Conservation (phyloP, 2,888 invertebrate genomes). For the Stomorhina lunata region DNA sequence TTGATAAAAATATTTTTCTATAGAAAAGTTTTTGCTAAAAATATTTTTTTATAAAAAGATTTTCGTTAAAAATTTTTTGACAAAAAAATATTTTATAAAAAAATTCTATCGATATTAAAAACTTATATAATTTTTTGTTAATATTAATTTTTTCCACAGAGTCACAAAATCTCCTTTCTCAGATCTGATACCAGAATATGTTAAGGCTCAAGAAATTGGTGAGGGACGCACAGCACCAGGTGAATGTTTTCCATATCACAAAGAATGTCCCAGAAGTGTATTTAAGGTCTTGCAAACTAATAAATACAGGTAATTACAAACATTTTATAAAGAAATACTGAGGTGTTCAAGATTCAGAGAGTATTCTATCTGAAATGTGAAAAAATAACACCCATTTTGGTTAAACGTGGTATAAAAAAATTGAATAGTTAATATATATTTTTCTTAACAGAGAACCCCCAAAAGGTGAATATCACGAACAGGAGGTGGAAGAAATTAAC, state of each 20-base stretch:
- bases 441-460: constrained; percentile 56
- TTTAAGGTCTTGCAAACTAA: constrained; percentile 80
- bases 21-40: not conserved
- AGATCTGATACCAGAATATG: constrained; percentile 86
- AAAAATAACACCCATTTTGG: too few relatives aligned
- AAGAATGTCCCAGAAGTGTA: constrained; percentile 90
- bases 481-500: constrained; percentile 71
- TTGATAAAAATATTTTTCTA: too few relatives aligned
- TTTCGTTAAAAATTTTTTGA: too few relatives aligned
- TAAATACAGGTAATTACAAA: constrained; percentile 73
- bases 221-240: constrained; percentile 83
- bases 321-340: too few relatives aligned
- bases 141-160: too few relatives aligned
- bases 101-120: too few relatives aligned
- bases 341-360: too few relatives aligned
- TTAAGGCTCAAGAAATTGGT: constrained; percentile 89
- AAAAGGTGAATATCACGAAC: constrained; percentile 75
- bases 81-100: not conserved
- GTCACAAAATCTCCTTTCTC: constrained; percentile 91
- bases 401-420: not conserved
- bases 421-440: too few relatives aligned
- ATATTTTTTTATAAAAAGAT: too few relatives aligned
- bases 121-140: too few relatives aligned
- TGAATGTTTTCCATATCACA: constrained; percentile 92
- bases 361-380: too few relatives aligned